Conservation (phyloP, 2,888 invertebrate genomes). For the Tetanocera ferruginea region DNA sequence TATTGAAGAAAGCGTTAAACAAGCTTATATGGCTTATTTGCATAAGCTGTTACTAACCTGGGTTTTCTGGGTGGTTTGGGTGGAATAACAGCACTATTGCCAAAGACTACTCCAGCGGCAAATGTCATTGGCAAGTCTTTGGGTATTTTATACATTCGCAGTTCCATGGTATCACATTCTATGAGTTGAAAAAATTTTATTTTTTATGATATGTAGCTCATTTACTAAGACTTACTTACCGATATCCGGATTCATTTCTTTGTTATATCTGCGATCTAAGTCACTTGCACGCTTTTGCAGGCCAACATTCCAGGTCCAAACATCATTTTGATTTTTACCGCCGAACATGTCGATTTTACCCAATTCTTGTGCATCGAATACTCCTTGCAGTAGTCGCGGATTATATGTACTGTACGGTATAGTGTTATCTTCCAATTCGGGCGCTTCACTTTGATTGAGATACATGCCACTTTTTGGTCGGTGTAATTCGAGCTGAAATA, state of each 20-base stretch:
- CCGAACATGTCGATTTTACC: slow-evolving; percentile 57
- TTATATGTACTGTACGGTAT: slow-evolving; percentile 62
- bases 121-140: slow-evolving; percentile 62
- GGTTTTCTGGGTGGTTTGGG: slow-evolving; percentile 47
- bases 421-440: slow-evolving; percentile 50
- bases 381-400: slow-evolving; percentile 64
- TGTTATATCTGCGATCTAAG: slow-evolving; percentile 55
- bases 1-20: slow-evolving; percentile 23
- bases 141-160: slow-evolving; percentile 60
- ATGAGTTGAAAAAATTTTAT: background rate
- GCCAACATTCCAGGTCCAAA: slow-evolving; percentile 64
- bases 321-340: slow-evolving; percentile 54
- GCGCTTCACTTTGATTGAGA: slow-evolving; percentile 61
- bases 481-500: slow-evolving; percentile 60
- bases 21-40: background rate
- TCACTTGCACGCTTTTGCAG: slow-evolving; percentile 57
- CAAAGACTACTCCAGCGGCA: slow-evolving; percentile 60
- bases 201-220: background rate
- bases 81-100: slow-evolving; percentile 56
- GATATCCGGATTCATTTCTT: slow-evolving; percentile 55
- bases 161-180: slow-evolving; percentile 55
- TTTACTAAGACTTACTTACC: slow-evolving; percentile 51
- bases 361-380: slow-evolving; percentile 58
- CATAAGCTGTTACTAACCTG: background rate
- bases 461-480: slow-evolving; percentile 65